Evolutionary conservation across 2,888 invertebrate species (phyloP), one percentile per base, ranked within the genome.

Genomic region (Orthosia gothica): DNA sequence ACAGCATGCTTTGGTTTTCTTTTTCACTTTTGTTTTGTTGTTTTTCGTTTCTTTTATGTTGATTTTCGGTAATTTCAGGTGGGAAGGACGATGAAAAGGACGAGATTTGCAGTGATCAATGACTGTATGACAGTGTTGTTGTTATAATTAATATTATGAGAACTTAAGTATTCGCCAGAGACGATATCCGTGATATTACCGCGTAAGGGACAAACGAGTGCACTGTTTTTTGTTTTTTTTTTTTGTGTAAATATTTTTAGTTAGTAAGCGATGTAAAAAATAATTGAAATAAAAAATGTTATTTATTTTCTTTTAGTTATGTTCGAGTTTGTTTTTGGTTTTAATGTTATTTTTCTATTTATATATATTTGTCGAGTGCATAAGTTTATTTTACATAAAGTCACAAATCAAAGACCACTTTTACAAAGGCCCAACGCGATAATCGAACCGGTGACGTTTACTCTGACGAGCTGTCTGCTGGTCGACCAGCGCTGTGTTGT

Each of bases 121-220:
- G 93, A 95, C 93, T 92, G 88, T 93, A 89, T 90, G 86, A 90
- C 90, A 92, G 91, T 93, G 91, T 92, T 91, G 91, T 90, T 91
- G 88, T 89, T 80, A 89, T 87, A 83, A 88, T 88, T 74, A 74
- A 72, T 84, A 84, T 76, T 87, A 83, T 90, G 90, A 89, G 88
- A 83, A 91, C 91, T 86, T 84, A 87, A 83, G 74, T 82, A 87
- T 92, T 96, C 96, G 96, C 92, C 86, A 96, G 92, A 92, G 96
- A 96, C 96, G 96, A 96, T 95, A 82, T 88, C 93, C 96, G 96
- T 96, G 96, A 96, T 96, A 96, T 96, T 96, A 96, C 91, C 91
- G 90, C 91, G 90, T 96, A 95, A 95, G 96, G 89, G 92, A 90
- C 88, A 89, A 90, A 88, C 87, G 90, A 93, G 93, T 93, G 91